Base-by-base conservation (phyloP, 2,113 vertebrate genomes). In the Merops nubicus region DNA sequence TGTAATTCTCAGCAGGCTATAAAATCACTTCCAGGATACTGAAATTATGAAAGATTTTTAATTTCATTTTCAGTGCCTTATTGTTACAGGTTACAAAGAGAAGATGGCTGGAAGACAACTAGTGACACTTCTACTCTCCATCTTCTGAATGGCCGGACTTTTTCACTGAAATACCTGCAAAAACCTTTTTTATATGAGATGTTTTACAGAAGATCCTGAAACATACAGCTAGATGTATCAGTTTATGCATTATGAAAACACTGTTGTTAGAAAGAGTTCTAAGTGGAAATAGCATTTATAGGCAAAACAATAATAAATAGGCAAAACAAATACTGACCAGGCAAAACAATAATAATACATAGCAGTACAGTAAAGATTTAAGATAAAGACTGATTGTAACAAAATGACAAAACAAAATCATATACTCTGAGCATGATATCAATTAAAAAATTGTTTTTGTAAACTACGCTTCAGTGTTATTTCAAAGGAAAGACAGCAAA, bases 11-110 rank as follows among this genome's bases (percentile, higher is more conserved):
- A 93, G 79, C 75, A 98, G 97, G 94, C 95, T 96, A 93, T 96
- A 98, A 97, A 98, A 98, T 93, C 91, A 87, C 95, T 97, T 98
- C 73, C 69, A 93, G 82, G 92, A 97, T 97, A 98, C 98, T 97
- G 95, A 98, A 98, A 98, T 98, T 98, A 98, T 86, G 96, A 97
- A 98, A 97, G 70, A 98, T 98, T 97, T 97, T 98, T 97, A 97
- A 97, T 98, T 97, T 97, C 84, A 96, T 97, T 97, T 98, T 97
- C 97, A 96, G 93, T 96, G 92, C 91, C 90, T 96, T 97, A 97
- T 92, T 11, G 8, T 94, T 95, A 95, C 84, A 97, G 96, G 97
- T 93, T 96, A 96, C 95, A 97, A 93, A 92, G 31, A 92, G 94
- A 98, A 97, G 92, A 95, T 91, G 88, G 56, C 76, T 82, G 79